Evolutionary conservation across 2,888 invertebrate genomes (phyloP).

Genomic region (Perizoma affinitatum): DNA sequence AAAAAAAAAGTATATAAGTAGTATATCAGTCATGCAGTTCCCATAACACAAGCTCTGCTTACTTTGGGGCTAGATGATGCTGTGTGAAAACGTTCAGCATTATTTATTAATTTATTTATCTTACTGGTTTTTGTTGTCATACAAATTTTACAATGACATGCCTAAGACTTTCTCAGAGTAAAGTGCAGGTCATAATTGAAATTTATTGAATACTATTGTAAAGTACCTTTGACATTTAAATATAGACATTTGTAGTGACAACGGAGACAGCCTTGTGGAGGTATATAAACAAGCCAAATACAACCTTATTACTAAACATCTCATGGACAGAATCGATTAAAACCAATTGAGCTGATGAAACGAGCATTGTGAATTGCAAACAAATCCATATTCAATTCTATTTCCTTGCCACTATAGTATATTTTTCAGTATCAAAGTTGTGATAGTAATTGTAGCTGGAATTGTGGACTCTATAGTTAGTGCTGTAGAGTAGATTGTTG

Average conservation of each 20-base stretch:
- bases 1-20: no score
- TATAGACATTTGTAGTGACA: constrained; percentile 8
- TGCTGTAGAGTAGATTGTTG: constrained; percentile 1
- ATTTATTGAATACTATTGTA: constrained; percentile 5
- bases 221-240: constrained; percentile 9
- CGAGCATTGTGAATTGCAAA: constrained; percentile 2
- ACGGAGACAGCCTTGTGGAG: constrained; percentile 7
- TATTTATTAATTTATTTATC: no score
- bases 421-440: neutral
- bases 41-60: no score
- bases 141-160: no score
- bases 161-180: no score
- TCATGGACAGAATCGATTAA: constrained; percentile 7
- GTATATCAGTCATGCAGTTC: no score
- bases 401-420: neutral
- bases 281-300: neutral
- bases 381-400: neutral
- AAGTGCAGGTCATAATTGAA: no score
- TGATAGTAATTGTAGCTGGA: neutral
- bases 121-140: no score
- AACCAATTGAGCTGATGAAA: constrained; percentile 4
- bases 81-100: no score
- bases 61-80: no score
- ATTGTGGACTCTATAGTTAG: neutral
- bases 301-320: constrained; percentile 5